Conservation (phyloP, 2,888 invertebrate species). For the Caenorhabditis wallacei region DNA sequence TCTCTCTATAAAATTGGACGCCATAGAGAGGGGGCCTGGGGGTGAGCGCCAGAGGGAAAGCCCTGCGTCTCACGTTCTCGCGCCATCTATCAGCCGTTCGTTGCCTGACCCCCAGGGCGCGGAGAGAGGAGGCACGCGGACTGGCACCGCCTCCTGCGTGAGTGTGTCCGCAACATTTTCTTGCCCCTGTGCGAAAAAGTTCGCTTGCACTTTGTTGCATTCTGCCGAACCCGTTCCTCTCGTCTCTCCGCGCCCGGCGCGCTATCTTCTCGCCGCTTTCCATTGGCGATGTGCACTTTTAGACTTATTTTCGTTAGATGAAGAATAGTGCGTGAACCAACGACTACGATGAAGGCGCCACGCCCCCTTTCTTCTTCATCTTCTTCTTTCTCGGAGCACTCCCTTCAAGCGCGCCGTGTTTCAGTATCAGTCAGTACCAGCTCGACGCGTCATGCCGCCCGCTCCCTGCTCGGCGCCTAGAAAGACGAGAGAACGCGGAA, state of each 20-base stretch:
- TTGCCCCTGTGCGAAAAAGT: slow-evolving; percentile 29
- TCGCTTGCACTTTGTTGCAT: slow-evolving; percentile 59
- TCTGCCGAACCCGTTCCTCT: slow-evolving; percentile 49
- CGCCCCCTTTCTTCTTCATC: slow-evolving; percentile 17
- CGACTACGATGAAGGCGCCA: slow-evolving; percentile 4
- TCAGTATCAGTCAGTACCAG: slow-evolving; percentile 63
- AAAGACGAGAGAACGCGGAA: slow-evolving; percentile 43
- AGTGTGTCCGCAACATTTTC: slow-evolving; percentile 44
- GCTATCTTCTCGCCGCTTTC: slow-evolving; percentile 30
- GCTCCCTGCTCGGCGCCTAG: slow-evolving; percentile 50
- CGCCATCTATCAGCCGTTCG: slow-evolving; percentile 54
- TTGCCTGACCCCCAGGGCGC: slow-evolving; percentile 44
- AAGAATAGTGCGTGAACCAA: slow-evolving; percentile 28
- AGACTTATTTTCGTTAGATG: slow-evolving; percentile 36
- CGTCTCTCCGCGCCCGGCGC: slow-evolving; percentile 26
- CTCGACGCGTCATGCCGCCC: slow-evolving; percentile 35
- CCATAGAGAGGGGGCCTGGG: slow-evolving; percentile 20
- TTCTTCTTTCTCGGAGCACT: slow-evolving; percentile 12
- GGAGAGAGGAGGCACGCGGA: slow-evolving; percentile 59
- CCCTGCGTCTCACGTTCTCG: slow-evolving; percentile 30
- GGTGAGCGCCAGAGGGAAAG: slow-evolving; percentile 25
- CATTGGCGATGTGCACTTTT: slow-evolving; percentile 58
- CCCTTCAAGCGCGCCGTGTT: slow-evolving; percentile 30
- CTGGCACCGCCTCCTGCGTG: slow-evolving; percentile 57
- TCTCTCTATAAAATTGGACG: slow-evolving; percentile 42